Base-by-base conservation (phyloP, 2,113 vertebrate genomes). In the Alosa alosa region DNA sequence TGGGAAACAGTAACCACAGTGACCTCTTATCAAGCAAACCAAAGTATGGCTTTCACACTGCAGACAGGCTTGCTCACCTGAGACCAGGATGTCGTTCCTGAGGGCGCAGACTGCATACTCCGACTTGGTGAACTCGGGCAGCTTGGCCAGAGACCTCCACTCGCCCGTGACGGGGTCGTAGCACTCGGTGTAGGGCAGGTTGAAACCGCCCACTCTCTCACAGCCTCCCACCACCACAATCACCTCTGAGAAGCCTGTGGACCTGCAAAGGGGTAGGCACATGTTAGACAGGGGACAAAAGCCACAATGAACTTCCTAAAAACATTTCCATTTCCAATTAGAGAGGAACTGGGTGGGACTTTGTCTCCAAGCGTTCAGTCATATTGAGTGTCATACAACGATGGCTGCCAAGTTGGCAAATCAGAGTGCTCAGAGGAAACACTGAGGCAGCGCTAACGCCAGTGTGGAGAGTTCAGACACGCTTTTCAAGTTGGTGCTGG, bases 161-260 rank as follows among this genome's bases (percentile, higher is more conserved):
- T 99, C 98, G 89, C 98, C 98, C 47, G 97, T 99, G 86, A 99
- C 96, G 3, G 98, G 98, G 89, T 99, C 98, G 36, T 98, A 99
- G 93, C 98, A 99, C 90, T 99, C 98, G 0, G 97, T 99, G 84
- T 99, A 99, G 0, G 98, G 98, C 89, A 99, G 94, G 92, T 99
- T 99, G 94, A 99, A 99, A 44, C 98, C 98, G 60, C 98, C 98
- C 15, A 97, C 94, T 87, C 98, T 94, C 92, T 99, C 98, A 92
- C 98, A 99, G 86, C 98, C 98, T 86, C 98, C 98, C 22, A 99
- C 98, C 81, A 99, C 97, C 90, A 99, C 97, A 84, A 99, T 99
- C 88, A 99, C 98, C 92, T 99, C 98, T 20, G 97, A 98, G 93
- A 94, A 99, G 84, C 98, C 98, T 20, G 98, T 99, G 3, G 98